phyloP scores from a whole-genome alignment of 2,113 vertebrate genomes.

The Pygathrix nemaeus region DNA sequence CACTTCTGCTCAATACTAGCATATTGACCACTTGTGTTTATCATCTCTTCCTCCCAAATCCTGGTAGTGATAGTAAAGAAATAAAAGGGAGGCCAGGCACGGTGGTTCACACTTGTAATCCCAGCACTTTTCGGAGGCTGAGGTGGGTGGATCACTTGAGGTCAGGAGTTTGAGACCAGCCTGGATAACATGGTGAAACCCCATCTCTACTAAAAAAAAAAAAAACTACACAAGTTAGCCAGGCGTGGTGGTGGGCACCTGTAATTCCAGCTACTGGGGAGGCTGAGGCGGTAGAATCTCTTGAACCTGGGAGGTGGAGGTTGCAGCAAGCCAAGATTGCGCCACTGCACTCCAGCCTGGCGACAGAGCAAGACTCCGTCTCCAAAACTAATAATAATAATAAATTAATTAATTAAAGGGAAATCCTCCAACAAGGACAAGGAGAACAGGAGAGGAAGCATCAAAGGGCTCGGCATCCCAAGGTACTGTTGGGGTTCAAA shows the following conservation, averaged over 20 bases:
- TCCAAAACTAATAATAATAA: too few relatives aligned
- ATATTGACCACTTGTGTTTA: background rate
- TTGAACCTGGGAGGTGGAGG: background rate
- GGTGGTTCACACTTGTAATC: background rate
- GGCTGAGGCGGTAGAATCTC: background rate
- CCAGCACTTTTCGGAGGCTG: background rate
- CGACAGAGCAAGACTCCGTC: too few relatives aligned
- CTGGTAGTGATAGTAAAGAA: background rate
- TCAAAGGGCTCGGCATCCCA: background rate
- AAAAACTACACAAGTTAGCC: background rate
- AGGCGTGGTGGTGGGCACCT: background rate
- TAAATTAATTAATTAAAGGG: too few relatives aligned
- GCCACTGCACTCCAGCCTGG: background rate
- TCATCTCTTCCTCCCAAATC: background rate
- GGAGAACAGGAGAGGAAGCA: background rate
- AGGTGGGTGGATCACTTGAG: background rate
- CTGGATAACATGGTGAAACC: background rate
- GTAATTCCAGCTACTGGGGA: background rate
- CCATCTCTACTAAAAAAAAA: background rate
- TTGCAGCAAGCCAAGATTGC: background rate
- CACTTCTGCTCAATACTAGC: background rate
- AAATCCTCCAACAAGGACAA: background rate
- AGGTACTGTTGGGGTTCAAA: background rate
- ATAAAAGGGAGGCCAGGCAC: background rate
- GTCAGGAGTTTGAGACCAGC: background rate